A percentile compares a stretch with the other conserved stretches of the same genome.
Evolutionary conservation across 1,140 invertebrate species (phyloP).

Genomic region (Gerris buenoi): DNA sequence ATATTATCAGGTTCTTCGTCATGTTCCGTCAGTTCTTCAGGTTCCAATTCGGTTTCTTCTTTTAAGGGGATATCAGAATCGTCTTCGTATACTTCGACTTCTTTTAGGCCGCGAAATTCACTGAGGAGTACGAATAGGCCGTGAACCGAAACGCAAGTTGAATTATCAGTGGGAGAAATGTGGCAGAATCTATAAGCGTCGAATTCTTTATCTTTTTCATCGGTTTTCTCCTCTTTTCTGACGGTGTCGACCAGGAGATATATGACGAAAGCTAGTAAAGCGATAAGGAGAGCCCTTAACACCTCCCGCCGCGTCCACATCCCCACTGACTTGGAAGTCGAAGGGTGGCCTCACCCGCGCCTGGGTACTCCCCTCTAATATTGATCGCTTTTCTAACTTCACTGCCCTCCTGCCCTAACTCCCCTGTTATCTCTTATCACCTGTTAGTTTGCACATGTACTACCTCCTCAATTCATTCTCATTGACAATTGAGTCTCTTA

Average conservation of each 20-base stretch:
- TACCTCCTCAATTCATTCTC: no score
- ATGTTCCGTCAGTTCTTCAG: no score
- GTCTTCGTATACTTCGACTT: no score
- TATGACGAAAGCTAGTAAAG: background rate
- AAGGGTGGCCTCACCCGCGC: no score
- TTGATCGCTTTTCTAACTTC: background rate
- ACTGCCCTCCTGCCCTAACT: background rate
- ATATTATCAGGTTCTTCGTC: no score
- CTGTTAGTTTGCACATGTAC: no score
- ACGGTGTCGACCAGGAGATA: background rate
- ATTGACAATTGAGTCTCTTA: no score
- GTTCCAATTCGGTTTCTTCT: no score
- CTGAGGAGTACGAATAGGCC: background rate
- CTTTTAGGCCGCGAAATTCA: background rate
- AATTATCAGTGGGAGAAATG: background rate
- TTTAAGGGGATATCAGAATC: no score
- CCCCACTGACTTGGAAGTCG: background rate
- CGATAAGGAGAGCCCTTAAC: background rate
- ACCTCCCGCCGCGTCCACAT: background rate
- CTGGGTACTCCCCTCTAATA: background rate
- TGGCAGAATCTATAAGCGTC: background rate
- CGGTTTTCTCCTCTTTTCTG: background rate
- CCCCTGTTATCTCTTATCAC: background rate
- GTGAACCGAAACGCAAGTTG: background rate
- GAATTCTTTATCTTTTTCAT: background rate